Conservation (phyloP, 2,113 vertebrate species). For the Todiramphus chloris region DNA sequence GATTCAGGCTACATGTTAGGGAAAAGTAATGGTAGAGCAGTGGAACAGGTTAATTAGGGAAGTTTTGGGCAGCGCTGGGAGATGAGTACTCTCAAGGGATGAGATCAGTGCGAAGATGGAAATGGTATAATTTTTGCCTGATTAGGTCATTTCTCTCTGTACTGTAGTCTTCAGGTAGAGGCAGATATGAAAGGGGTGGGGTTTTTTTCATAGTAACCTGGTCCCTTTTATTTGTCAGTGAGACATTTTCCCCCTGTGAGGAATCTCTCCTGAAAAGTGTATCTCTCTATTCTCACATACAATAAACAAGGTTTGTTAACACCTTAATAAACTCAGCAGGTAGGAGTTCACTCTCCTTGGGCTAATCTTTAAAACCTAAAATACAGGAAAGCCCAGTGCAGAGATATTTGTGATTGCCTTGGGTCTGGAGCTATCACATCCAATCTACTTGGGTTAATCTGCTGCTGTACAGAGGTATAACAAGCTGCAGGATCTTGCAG, state of each 20-base stretch:
- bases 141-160: neutral
- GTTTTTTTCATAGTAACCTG: neutral
- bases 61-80: neutral
- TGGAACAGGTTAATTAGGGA: neutral
- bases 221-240: neutral
- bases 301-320: neutral
- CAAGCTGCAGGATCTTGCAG: neutral
- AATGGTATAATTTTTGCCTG: neutral
- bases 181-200: neutral
- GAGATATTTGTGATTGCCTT: neutral
- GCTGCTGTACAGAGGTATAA: neutral
- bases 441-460: conserved; percentile 11
- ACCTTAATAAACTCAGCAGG: neutral
- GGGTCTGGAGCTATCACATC: neutral
- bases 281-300: neutral
- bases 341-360: neutral
- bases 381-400: neutral
- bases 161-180: neutral
- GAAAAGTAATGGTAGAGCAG: neutral
- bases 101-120: neutral
- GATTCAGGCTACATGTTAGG: neutral
- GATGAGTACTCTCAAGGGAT: neutral
- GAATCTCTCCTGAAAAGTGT: neutral
- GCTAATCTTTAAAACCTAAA: conserved; percentile 5
- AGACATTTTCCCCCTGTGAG: neutral